Conservation (phyloP, 2,888 invertebrate species). For the Helobdella robusta region DNA sequence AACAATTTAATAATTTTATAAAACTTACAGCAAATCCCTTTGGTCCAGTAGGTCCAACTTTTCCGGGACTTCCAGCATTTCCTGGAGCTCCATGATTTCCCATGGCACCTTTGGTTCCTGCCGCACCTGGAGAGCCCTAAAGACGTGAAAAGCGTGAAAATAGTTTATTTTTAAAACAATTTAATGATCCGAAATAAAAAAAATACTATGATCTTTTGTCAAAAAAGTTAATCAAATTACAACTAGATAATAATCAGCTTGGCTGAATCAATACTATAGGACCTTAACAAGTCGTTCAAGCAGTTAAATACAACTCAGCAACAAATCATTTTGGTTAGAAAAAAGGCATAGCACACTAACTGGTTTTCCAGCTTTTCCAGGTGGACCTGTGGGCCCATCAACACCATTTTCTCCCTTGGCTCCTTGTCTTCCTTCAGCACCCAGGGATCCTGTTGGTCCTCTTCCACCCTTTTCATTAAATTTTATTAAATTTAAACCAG, state of each 20-base stretch:
- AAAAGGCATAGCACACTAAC: no score
- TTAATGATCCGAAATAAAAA: not conserved
- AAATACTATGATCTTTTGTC: no score
- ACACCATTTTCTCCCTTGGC: conserved; percentile 29
- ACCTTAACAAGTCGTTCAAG: no score
- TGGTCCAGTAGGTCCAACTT: conserved; percentile 29
- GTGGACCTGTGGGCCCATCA: conserved; percentile 56
- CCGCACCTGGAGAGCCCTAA: conserved; percentile 11
- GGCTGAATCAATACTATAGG: no score
- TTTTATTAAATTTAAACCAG: not conserved
- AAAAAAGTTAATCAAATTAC: no score
- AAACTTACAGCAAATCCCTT: conserved; percentile 24
- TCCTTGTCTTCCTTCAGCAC: conserved; percentile 27
- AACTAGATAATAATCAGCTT: no score
- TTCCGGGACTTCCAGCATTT: conserved; percentile 26
- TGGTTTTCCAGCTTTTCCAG: conserved; percentile 66
- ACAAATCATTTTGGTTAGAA: no score
- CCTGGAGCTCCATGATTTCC: conserved; percentile 29
- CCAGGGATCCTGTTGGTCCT: conserved; percentile 27
- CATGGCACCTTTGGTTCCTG: conserved; percentile 12
- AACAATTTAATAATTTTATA: not conserved
- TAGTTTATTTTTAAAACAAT: no score
- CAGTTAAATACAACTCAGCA: no score
- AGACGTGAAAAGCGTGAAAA: not conserved
- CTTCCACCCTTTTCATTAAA: conserved; percentile 31